These are phyloP conservation scores for Sipha flava DNA, from an alignment of 1,140 invertebrate species.

Conservation along the genomic window DNA sequence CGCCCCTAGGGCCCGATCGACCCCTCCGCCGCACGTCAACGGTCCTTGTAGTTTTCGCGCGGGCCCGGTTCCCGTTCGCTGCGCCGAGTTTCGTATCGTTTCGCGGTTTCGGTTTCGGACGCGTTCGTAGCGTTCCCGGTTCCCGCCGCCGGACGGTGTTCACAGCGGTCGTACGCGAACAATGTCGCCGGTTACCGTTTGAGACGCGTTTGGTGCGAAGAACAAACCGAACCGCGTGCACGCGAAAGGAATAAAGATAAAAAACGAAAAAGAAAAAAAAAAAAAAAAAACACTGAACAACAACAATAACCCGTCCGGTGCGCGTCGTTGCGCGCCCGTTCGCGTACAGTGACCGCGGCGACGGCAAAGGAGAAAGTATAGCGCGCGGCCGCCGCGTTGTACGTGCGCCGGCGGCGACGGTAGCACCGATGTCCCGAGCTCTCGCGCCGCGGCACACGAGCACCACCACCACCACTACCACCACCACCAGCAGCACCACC, in stretches of 20 bases:
- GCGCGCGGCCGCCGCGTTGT: not conserved
- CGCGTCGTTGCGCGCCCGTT: not conserved
- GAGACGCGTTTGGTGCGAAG: too few species aligned
- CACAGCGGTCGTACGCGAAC: not conserved
- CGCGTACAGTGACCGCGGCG: not conserved
- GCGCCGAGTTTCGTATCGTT: not conserved
- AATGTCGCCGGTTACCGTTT: too few species aligned
- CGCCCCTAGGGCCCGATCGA: too few species aligned
- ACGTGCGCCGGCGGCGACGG: not conserved
- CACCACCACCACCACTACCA: not conserved
- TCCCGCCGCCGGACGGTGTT: not conserved
- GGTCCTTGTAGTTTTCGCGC: too few species aligned
- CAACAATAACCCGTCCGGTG: too few species aligned
- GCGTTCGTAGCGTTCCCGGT: not conserved
- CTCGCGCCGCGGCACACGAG: not conserved
- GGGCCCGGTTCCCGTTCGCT: too few species aligned
- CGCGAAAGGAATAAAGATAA: too few species aligned
- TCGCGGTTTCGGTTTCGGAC: not conserved
- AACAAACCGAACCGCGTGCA: too few species aligned
- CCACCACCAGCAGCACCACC: not conserved
- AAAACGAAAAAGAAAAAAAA: too few species aligned
- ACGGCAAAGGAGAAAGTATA: not conserved
- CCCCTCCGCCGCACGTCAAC: too few species aligned
- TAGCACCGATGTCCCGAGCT: not conserved
- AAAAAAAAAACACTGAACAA: too few species aligned